Evolutionary conservation across 37 sponge, comb jelly and placozoan species (phyloP), one percentile per base, ranked within the genome.

Genomic region (Aplysina aerophoba): DNA sequence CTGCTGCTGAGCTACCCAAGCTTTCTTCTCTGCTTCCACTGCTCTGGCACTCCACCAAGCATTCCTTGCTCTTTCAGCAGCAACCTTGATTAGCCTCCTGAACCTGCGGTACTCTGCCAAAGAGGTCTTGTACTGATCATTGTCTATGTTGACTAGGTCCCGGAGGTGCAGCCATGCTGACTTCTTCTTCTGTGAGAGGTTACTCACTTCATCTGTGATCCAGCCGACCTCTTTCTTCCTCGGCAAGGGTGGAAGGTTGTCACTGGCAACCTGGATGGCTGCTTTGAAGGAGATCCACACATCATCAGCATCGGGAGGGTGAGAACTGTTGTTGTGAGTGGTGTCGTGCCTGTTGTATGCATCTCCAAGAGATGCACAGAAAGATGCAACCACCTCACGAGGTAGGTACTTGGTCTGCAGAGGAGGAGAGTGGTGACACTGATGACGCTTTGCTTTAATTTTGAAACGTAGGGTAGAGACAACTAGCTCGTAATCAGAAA

Each of bases 341-440:
- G 71, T 69, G 71, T 69, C 35, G 71, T 69, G 34, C 11, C 34
- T 69, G 4, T 69, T 6, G 6, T 69, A 69, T 0, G 71, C 71
- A 69, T 27, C 71, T 69, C 35, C 71, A 27, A 69, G 33, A 69
- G 71, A 69, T 30, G 71, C 6, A 28, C 71, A 35, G n/a, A n/a
- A n/a, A n/a, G n/a, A n/a, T n/a, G n/a, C n/a, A n/a, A n/a, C n/a
- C n/a, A n/a, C n/a, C n/a, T n/a, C n/a, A n/a, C n/a, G n/a, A n/a
- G n/a, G n/a, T n/a, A n/a, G n/a, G n/a, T n/a, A n/a, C n/a, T n/a
- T n/a, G n/a, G n/a, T n/a, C n/a, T n/a, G n/a, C n/a, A n/a, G n/a
- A n/a, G n/a, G n/a, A 69, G 33, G 71, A 65, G 66, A 65, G 66
- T 65, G 66, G 22, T 65, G 66, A 65, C 66, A 65, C 22, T 65